Evolutionary conservation across 2,888 invertebrate genomes (phyloP).

Genomic region (Lagria hirta): DNA sequence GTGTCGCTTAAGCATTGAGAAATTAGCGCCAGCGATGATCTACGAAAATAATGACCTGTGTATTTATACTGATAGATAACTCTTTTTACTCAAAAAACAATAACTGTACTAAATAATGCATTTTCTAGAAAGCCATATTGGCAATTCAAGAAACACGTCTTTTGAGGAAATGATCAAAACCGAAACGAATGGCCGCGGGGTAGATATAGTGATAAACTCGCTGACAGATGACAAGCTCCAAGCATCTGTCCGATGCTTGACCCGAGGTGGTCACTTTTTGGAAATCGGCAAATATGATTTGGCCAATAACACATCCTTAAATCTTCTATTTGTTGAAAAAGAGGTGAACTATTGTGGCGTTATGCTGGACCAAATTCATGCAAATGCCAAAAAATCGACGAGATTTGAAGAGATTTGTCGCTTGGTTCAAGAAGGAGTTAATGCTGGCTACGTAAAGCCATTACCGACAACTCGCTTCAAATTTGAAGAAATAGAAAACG

Average conservation of each 20-base stretch:
- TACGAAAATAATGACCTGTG: no score
- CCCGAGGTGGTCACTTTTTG: slow-evolving; percentile 58
- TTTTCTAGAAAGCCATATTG: slow-evolving; percentile 65
- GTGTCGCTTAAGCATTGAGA: no score
- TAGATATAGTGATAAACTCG: slow-evolving; percentile 90
- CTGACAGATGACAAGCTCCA: slow-evolving; percentile 82
- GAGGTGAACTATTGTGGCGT: slow-evolving; percentile 76
- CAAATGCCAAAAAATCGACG: no score
- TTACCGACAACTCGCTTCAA: slow-evolving; percentile 66
- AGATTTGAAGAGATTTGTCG: neutral
- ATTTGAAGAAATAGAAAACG: slow-evolving; percentile 66
- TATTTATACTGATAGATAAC: no score
- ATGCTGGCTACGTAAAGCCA: slow-evolving; percentile 68
- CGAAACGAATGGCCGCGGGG: slow-evolving; percentile 81
- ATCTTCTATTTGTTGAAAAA: slow-evolving; percentile 68
- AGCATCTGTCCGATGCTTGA: slow-evolving; percentile 49
- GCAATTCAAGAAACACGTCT: slow-evolving; percentile 82
- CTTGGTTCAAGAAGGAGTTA: slow-evolving; percentile 3
- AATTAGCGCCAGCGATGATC: no score
- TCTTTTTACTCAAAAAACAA: no score
- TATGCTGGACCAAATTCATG: slow-evolving; percentile 60
- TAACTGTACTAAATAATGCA: slow-evolving; percentile 3
- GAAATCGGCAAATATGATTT: slow-evolving; percentile 69
- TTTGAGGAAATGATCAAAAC: slow-evolving; percentile 84
- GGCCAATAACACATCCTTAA: slow-evolving; percentile 57